Evolutionary conservation across 2,113 vertebrate genomes (phyloP).

Genomic region (Galbula dea): DNA sequence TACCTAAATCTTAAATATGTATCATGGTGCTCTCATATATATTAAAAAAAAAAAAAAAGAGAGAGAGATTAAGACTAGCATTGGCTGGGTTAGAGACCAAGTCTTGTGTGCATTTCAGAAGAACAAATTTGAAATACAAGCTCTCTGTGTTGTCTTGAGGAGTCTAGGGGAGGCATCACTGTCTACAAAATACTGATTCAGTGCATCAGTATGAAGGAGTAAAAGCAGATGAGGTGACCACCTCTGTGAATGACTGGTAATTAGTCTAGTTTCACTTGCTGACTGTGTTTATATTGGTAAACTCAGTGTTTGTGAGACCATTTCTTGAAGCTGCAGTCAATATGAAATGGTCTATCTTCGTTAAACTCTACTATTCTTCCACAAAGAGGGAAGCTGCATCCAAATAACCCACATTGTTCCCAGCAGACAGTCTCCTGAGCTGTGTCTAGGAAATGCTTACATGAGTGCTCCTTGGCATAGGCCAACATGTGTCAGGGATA

Average conservation of each 20-base stretch:
- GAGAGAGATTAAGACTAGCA: neutral
- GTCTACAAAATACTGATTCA: neutral
- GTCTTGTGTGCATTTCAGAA: neutral
- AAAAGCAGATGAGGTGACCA: neutral
- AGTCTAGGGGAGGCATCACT: neutral
- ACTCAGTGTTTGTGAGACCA: neutral
- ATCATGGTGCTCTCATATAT: neutral
- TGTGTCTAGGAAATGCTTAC: neutral
- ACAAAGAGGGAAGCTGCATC: neutral
- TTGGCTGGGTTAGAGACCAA: neutral
- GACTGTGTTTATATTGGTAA: neutral
- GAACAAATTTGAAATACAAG: neutral
- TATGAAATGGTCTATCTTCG: neutral
- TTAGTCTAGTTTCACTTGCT: neutral
- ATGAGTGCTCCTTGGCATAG: neutral
- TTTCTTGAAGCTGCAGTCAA: neutral
- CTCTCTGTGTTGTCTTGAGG: neutral
- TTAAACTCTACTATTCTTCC: neutral
- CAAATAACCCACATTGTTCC: neutral
- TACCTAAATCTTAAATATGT: neutral
- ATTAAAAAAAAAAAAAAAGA: neutral
- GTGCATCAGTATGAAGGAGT: neutral
- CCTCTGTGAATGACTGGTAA: neutral
- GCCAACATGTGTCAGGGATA: neutral
- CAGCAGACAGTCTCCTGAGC: neutral